Base-by-base conservation (phyloP, 2,888 invertebrate genomes). In the Andrena praecox region DNA sequence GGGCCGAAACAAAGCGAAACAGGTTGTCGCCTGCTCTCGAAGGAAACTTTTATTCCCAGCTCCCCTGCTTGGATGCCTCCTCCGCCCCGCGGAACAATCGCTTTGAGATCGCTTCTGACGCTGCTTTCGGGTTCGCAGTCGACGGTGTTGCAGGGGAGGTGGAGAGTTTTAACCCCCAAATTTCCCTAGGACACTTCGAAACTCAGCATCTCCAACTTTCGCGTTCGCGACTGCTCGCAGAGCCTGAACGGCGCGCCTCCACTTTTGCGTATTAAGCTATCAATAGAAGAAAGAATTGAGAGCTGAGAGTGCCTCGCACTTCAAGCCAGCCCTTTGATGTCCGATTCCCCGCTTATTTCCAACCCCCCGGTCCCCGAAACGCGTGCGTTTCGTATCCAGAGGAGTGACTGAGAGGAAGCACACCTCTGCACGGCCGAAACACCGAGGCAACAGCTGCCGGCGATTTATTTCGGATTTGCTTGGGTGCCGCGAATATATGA, bases 401-500 rank as follows among this genome's bases (percentile, higher is more conserved):
- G 24, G 35, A 29, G 59, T 6, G 8, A n/a, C 20, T 10, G 52
- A 7, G 27, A 16, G 31, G n/a, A 12, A 60, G 52, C 7, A 33
- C 60, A 71, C 70, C 70, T 71, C 60, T 24, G 24, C 56, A 5
- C 24, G 7, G 5, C 24, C 89, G 85, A 90, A 89, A 91, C 87
- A 88, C 89, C 88, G 85, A 87, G 89, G 91, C 91, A 91, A 91
- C 93, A 93, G 92, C 93, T 93, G 93, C 90, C 89, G 87, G 88
- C 91, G 91, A 93, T 93, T 93, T 93, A 93, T 93, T 93, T 93
- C 92, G 89, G 91, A 93, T 92, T 91, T 90, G 89, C 89, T 42
- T 86, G 68, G 72, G 62, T 71, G 74, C 76, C 72, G 63, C 68
- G 69, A 71, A 80, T 80, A 81, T 69, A 80, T 52, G 80, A 80